A percentile compares a stretch with the other conserved stretches of the same genome.
These are phyloP conservation scores for Frankliniella intonsa DNA, from an alignment of 2,888 invertebrate species.

Conservation along the genomic window DNA sequence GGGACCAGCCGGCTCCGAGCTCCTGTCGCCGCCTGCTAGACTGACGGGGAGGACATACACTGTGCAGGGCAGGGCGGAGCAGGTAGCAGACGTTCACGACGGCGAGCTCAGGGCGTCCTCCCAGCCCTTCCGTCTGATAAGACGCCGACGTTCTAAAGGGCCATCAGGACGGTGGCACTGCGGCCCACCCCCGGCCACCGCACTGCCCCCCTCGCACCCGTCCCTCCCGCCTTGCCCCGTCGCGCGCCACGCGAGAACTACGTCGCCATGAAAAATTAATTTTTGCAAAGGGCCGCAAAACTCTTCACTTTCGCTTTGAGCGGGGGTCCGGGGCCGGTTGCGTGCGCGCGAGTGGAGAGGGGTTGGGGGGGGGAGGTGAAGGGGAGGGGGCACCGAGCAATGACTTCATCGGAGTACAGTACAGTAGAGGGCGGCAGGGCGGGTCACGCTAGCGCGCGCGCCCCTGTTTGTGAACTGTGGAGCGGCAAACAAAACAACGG, in stretches of 20 bases:
- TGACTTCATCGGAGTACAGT: not conserved
- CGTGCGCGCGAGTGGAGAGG: not conserved
- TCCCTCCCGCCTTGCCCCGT: not conserved
- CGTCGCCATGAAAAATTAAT: not conserved
- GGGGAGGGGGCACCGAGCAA: not conserved
- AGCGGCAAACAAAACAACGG: no score
- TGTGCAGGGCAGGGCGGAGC: no score
- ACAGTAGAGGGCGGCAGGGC: no score
- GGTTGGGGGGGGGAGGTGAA: not conserved
- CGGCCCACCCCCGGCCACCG: not conserved
- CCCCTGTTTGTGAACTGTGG: no score
- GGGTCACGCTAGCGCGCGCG: no score
- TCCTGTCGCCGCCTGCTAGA: no score
- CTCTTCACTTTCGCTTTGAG: not conserved
- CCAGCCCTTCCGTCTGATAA: no score
- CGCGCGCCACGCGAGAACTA: not conserved
- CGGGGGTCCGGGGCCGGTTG: not conserved
- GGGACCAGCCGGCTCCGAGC: no score
- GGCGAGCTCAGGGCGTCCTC: no score
- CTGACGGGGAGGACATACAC: no score
- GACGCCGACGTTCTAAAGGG: no score
- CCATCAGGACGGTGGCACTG: not conserved
- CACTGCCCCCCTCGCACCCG: not conserved
- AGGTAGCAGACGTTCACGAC: no score
- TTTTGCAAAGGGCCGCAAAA: not conserved